These are phyloP conservation scores for Corythaeola cristata DNA, from an alignment of 2,113 vertebrate species.

Conservation along the genomic window DNA sequence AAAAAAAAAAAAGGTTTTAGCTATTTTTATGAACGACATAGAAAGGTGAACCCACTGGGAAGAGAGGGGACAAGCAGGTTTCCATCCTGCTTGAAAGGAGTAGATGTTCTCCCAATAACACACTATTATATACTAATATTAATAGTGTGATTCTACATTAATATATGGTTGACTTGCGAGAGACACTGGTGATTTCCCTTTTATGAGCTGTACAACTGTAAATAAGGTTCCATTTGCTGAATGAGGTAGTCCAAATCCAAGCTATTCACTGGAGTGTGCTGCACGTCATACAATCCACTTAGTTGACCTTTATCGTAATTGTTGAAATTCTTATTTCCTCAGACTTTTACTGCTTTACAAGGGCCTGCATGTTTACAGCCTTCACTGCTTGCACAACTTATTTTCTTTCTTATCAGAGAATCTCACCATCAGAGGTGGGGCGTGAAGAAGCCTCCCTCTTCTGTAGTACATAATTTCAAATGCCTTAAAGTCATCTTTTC, in stretches of 20 bases:
- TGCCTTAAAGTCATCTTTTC: background rate
- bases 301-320: background rate
- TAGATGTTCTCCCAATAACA: background rate
- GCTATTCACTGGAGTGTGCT: background rate
- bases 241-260: background rate
- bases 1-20: background rate
- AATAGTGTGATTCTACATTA: background rate
- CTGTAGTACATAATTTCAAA: background rate
- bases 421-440: background rate
- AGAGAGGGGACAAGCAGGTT: background rate
- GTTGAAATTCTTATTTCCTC: constrained; percentile 16
- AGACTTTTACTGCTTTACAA: background rate
- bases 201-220: background rate
- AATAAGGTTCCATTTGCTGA: background rate
- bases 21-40: background rate
- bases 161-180: background rate
- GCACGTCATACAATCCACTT: background rate
- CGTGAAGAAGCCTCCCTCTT: background rate
- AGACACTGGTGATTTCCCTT: background rate
- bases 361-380: background rate
- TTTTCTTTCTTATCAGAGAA: constrained; percentile 2
- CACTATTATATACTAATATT: background rate
- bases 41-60: background rate
- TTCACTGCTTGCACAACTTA: background rate
- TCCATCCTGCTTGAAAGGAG: background rate